Conservation (phyloP, 2,888 invertebrate species). For the Cacoxenus indagator region DNA sequence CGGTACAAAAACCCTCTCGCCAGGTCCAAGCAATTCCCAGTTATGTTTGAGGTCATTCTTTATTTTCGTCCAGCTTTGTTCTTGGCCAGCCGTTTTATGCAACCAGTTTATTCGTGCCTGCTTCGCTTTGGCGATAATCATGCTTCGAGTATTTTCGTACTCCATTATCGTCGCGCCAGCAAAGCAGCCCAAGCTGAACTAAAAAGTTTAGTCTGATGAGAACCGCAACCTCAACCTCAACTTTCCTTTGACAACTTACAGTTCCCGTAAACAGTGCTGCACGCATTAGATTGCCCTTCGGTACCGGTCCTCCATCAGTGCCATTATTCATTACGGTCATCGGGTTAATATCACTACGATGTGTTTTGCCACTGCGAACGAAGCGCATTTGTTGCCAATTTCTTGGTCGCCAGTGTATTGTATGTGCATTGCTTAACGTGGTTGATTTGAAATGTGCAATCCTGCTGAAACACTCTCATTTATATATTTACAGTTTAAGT, state of each 20-base stretch:
- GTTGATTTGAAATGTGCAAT: conserved; percentile 24
- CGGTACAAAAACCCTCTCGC: conserved; percentile 84
- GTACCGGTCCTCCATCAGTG: conserved; percentile 48
- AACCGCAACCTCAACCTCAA: background rate
- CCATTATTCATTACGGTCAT: conserved; percentile 40
- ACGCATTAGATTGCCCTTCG: conserved; percentile 57
- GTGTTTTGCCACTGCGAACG: conserved; percentile 34
- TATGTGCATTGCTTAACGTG: conserved; percentile 32
- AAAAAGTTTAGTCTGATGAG: conserved; percentile 4
- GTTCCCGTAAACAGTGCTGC: conserved; percentile 65
- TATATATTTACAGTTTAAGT: conserved; percentile 45
- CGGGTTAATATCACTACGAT: conserved; percentile 28
- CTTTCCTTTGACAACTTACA: conserved; percentile 43
- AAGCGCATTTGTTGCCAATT: conserved; percentile 36
- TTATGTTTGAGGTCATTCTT: conserved; percentile 63
- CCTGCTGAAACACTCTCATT: conserved; percentile 31
- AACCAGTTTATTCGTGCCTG: conserved; percentile 67
- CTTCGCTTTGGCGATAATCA: conserved; percentile 69
- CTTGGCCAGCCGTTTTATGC: conserved; percentile 40
- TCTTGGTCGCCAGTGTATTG: conserved; percentile 33
- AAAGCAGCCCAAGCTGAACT: conserved; percentile 80
- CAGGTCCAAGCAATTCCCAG: conserved; percentile 82
- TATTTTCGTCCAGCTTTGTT: conserved; percentile 49
- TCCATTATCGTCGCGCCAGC: conserved; percentile 87
- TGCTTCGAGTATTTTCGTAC: conserved; percentile 77